Evolutionary conservation across 2,888 invertebrate species (phyloP).

Genomic region (Sipha maydis): DNA sequence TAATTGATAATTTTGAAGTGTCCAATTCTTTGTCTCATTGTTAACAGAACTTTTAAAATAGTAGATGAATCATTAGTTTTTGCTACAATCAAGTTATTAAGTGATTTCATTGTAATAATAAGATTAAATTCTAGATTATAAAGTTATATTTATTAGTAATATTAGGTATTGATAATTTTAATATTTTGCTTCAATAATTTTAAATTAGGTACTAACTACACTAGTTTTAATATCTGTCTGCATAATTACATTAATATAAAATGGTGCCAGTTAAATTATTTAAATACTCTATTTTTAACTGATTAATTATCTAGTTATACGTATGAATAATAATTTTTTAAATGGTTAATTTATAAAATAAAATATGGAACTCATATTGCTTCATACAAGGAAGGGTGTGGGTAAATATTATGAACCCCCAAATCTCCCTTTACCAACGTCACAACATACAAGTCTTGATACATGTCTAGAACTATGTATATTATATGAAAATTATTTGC

Average conservation of each 20-base stretch:
- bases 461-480: too few species aligned
- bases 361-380: background rate
- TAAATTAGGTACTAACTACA: background rate
- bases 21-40: background rate
- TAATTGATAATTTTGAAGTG: background rate
- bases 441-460: background rate
- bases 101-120: constrained; percentile 14
- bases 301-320: background rate
- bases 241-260: background rate
- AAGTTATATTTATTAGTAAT: background rate
- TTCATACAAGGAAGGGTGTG: too few species aligned
- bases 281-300: constrained; percentile 15
- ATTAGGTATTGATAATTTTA: background rate
- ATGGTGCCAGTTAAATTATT: background rate
- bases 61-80: background rate
- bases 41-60: background rate
- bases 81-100: background rate
- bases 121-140: constrained; percentile 4
- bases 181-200: constrained; percentile 19
- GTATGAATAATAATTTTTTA: background rate
- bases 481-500: background rate
- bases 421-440: too few species aligned
- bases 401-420: too few species aligned
- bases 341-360: background rate
- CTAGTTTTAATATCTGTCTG: constrained; percentile 8